Percentiles rank a stretch among this genome's conserved stretches.
Conservation (phyloP, 53 echinoderm and acorn worm species). For the Stichopus horrens region DNA sequence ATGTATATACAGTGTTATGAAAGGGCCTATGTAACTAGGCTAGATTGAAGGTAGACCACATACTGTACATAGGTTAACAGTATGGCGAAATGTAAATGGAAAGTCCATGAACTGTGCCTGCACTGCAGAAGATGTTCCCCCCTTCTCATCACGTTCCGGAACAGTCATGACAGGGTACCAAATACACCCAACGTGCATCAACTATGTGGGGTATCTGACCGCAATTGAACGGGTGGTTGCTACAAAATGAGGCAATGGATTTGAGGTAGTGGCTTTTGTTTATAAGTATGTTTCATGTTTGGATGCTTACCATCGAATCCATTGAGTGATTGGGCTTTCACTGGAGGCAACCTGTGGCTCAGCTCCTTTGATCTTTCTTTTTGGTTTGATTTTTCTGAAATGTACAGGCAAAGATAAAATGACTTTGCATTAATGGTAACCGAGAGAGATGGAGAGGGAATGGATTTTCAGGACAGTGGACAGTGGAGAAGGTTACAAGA, state of each 20-base stretch:
- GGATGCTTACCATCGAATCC: background rate
- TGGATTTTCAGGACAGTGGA: too few relatives aligned
- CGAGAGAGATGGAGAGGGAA: too few relatives aligned
- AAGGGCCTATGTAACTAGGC: too few relatives aligned
- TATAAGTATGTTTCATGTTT: background rate
- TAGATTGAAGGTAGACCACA: too few relatives aligned
- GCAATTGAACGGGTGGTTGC: background rate
- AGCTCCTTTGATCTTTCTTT: background rate
- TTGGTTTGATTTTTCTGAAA: background rate
- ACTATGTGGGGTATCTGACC: background rate
- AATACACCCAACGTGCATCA: background rate
- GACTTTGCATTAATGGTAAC: background rate
- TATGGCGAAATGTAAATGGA: too few relatives aligned
- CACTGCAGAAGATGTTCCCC: too few relatives aligned
- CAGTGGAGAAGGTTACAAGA: too few relatives aligned
- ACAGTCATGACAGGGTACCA: too few relatives aligned
- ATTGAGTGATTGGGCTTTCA: background rate
- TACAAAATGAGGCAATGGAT: background rate
- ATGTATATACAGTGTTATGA: too few relatives aligned
- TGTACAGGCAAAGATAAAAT: background rate
- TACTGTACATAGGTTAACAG: too few relatives aligned
- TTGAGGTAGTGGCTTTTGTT: background rate
- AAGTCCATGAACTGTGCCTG: too few relatives aligned
- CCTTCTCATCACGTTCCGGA: too few relatives aligned
- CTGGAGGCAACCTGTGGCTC: constrained; percentile 8